Conservation (phyloP, 2,113 vertebrate genomes). For the human (Homo sapiens) region DNA sequence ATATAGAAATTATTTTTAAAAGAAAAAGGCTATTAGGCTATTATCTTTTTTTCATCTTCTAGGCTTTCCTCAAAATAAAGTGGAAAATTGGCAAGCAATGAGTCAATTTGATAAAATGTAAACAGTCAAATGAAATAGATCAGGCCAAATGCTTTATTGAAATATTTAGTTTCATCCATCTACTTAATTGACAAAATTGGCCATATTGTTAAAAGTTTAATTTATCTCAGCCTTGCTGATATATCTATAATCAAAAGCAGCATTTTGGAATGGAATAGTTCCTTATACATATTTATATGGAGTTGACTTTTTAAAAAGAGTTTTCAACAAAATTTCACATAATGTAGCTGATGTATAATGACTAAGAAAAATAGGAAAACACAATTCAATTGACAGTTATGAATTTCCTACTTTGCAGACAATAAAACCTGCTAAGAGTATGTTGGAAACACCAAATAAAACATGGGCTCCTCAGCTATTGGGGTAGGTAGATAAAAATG, state of each 20-base stretch:
- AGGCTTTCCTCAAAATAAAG: constrained; percentile 63
- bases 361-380: constrained; percentile 49
- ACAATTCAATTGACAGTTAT: background rate
- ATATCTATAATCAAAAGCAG: constrained; percentile 55
- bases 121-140: constrained; percentile 39
- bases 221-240: background rate
- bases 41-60: background rate
- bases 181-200: constrained; percentile 55
- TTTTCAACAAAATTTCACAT: constrained; percentile 50
- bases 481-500: accelerated
- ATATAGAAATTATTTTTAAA: constrained; percentile 14
- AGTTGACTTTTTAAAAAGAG: constrained; percentile 14
- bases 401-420: background rate
- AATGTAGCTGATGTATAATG: background rate
- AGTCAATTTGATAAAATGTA: constrained; percentile 32
- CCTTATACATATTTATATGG: constrained; percentile 36
- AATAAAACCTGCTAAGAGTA: background rate
- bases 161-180: constrained; percentile 45
- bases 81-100: constrained; percentile 28
- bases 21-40: background rate
- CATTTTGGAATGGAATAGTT: constrained; percentile 17
- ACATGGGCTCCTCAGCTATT: background rate
- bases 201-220: constrained; percentile 41
- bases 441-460: background rate
- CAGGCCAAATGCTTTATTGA: constrained; percentile 43